A percentile compares a stretch with the other conserved stretches of the same genome.
Conservation (phyloP, 2,888 invertebrate genomes). For the Julus scandinavius region DNA sequence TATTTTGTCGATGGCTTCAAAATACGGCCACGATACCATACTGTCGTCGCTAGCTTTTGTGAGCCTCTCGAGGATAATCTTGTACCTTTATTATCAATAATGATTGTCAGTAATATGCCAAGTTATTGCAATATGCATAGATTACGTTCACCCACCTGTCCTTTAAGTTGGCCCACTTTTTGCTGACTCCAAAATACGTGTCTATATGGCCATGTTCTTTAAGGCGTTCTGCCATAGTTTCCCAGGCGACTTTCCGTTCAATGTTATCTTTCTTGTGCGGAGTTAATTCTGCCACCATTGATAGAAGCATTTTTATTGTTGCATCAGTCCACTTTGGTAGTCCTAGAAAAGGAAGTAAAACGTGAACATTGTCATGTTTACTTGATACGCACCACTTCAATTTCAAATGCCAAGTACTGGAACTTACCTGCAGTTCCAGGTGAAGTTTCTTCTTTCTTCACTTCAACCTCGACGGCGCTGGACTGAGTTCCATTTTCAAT, state of each 20-base stretch:
- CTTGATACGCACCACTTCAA: no score
- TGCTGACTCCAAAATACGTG: not conserved
- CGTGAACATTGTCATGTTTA: no score
- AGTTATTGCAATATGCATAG: not conserved
- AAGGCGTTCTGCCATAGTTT: not conserved
- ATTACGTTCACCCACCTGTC: not conserved
- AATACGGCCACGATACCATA: not conserved
- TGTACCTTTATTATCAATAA: not conserved
- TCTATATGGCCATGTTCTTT: not conserved
- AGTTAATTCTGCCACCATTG: not conserved
- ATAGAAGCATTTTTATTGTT: not conserved
- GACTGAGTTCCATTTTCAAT: not conserved
- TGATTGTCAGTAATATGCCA: not conserved
- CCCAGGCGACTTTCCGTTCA: not conserved
- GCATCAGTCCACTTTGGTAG: not conserved
- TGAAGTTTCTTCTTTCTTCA: not conserved
- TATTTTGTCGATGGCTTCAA: not conserved
- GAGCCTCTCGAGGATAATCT: not conserved
- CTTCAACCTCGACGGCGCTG: not conserved
- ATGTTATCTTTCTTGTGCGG: not conserved
- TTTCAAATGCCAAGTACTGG: not conserved
- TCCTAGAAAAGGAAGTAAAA: not conserved
- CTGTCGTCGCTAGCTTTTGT: not conserved
- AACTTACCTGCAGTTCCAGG: not conserved
- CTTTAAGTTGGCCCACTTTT: constrained; percentile 12